Conservation (phyloP, 2,797 vertebrate genomes). For the Carcharodon carcharias region DNA sequence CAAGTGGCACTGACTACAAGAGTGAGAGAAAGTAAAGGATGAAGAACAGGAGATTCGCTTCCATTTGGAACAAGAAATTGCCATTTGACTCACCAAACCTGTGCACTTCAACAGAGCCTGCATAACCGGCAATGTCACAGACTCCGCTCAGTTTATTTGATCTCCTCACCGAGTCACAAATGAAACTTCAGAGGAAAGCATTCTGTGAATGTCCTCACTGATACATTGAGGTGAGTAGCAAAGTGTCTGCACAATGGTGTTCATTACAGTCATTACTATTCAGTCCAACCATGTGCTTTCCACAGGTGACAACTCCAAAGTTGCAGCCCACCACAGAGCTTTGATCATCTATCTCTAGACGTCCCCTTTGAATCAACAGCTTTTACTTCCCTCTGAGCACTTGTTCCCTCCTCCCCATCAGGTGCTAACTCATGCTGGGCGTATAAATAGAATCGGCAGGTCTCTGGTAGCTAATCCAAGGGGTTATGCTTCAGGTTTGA, state of each 20-base stretch:
- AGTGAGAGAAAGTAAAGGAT: background rate
- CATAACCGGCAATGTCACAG: background rate
- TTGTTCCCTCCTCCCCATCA: background rate
- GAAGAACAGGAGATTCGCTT: background rate
- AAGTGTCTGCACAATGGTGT: background rate
- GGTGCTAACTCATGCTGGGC: background rate
- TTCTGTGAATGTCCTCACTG: background rate
- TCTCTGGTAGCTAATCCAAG: background rate
- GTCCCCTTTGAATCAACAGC: background rate
- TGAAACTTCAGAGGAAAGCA: background rate
- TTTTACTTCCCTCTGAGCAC: background rate
- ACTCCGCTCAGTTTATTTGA: background rate
- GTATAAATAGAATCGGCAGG: background rate
- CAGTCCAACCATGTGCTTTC: background rate
- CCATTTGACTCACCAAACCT: background rate
- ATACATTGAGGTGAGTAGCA: background rate
- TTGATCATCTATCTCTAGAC: background rate
- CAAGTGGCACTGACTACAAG: background rate
- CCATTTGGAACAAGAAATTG: background rate
- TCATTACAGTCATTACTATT: background rate
- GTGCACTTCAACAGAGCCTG: too few species aligned
- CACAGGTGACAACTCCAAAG: background rate
- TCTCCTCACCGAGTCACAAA: background rate
- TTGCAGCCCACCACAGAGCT: background rate
- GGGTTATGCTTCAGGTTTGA: too few species aligned